These are phyloP conservation scores for Andricus grossulariae DNA, from an alignment of 1,140 invertebrate species.

Conservation along the genomic window DNA sequence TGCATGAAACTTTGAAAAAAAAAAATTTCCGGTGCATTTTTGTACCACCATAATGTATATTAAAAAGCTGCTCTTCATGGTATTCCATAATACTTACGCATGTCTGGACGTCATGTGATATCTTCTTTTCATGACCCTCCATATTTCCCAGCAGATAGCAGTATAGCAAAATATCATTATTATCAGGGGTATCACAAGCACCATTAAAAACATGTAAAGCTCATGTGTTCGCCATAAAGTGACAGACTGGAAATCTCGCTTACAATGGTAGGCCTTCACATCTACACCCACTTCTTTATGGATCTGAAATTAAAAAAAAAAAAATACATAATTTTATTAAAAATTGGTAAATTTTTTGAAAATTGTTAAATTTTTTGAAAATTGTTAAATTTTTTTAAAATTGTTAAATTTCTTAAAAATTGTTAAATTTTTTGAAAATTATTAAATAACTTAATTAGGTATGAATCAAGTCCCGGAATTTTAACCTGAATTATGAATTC, in stretches of 20 bases:
- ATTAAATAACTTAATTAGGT: too few relatives aligned
- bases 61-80: too few relatives aligned
- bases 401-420: background rate
- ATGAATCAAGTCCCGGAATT: too few relatives aligned
- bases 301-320: constrained; percentile 66
- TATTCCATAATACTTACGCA: constrained; percentile 66
- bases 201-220: constrained; percentile 81
- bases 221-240: constrained; percentile 79
- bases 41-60: too few relatives aligned
- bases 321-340: constrained; percentile 1
- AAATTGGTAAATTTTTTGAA: background rate
- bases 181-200: constrained; percentile 80
- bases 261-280: constrained; percentile 79
- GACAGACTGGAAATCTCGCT: constrained; percentile 76
- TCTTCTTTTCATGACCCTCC: constrained; percentile 78
- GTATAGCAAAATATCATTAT: constrained; percentile 83
- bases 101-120: constrained; percentile 78
- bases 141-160: constrained; percentile 82
- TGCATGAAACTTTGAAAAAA: too few relatives aligned
- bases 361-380: background rate
- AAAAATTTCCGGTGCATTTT: too few relatives aligned
- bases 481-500: too few relatives aligned
- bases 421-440: background rate
- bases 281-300: constrained; percentile 77
- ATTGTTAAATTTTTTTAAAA: too few relatives aligned